These are phyloP conservation scores for Bungarus multicinctus DNA, from an alignment of 2,113 vertebrate species.

Conservation along the genomic window DNA sequence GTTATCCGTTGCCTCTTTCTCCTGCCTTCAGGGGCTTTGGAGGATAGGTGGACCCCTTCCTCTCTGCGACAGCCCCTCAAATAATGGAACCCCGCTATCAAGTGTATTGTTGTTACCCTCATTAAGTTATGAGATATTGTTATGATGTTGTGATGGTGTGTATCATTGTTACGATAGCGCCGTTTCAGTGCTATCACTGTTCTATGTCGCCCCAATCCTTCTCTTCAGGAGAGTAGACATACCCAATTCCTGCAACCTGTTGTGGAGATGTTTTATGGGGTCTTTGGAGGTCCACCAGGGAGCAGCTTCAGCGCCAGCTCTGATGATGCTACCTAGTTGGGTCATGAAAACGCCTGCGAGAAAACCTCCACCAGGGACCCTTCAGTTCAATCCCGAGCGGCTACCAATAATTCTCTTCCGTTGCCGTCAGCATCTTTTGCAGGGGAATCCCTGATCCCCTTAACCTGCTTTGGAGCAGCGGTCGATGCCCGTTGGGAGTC, in stretches of 20 bases:
- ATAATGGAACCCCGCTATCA: not conserved
- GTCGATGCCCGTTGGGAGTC: rapidly evolving
- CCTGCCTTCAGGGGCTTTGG: not conserved
- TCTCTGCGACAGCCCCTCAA: not conserved
- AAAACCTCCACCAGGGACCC: too few species aligned
- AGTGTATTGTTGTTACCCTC: too few species aligned
- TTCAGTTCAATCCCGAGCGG: not conserved
- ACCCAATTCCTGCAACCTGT: not conserved
- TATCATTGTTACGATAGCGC: too few species aligned
- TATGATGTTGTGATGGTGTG: too few species aligned
- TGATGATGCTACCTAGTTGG: not conserved
- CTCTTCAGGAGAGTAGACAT: not conserved
- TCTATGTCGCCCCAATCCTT: not conserved
- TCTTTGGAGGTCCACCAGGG: not conserved
- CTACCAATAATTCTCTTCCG: not conserved
- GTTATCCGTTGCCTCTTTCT: not conserved
- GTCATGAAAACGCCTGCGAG: not conserved
- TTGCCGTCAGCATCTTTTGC: not conserved
- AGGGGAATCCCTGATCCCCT: not conserved
- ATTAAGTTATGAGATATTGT: too few species aligned
- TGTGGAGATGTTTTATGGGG: not conserved
- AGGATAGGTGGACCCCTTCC: not conserved
- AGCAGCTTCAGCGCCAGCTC: not conserved
- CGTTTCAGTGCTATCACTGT: too few species aligned
- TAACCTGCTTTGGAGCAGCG: not conserved